These are phyloP conservation scores for Poliocrania exsul DNA, from an alignment of 2,797 vertebrate genomes.

Conservation along the genomic window DNA sequence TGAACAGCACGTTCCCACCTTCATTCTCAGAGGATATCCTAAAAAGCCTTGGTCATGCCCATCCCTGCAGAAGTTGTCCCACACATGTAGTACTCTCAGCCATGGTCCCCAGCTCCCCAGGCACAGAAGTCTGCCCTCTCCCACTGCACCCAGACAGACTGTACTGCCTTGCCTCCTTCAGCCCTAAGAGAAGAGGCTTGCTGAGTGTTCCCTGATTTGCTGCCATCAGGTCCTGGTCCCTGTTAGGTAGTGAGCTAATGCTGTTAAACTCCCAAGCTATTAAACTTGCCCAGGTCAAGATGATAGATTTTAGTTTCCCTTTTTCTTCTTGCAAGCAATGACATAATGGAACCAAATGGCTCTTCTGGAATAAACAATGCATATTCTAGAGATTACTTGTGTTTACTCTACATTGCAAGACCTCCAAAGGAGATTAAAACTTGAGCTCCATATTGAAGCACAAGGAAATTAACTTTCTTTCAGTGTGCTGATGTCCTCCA, in stretches of 20 bases:
- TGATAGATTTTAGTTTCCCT: slow-evolving; percentile 41
- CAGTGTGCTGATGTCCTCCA: neutral
- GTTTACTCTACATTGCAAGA: slow-evolving; percentile 41
- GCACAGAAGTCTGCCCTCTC: neutral
- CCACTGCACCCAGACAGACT: neutral
- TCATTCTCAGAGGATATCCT: neutral
- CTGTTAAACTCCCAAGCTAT: neutral
- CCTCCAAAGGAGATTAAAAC: slow-evolving; percentile 47
- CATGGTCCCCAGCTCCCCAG: neutral
- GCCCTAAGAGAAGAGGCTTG: rapidly evolving
- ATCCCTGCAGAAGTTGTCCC: neutral
- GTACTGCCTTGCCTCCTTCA: neutral
- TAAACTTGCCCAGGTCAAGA: slow-evolving; percentile 41
- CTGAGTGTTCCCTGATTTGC: neutral
- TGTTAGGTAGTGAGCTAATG: neutral
- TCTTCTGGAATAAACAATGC: slow-evolving; percentile 58
- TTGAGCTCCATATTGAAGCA: neutral
- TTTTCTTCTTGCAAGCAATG: slow-evolving; percentile 45
- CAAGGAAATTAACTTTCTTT: neutral
- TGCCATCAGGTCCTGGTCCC: neutral
- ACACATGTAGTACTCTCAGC: neutral
- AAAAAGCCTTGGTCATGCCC: neutral
- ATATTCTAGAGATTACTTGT: slow-evolving; percentile 56
- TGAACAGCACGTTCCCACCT: neutral
- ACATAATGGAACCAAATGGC: slow-evolving; percentile 62